Evolutionary conservation across 2,888 invertebrate species (phyloP), one percentile per base, ranked within the genome.

Genomic region (Nomada hirtipes): DNA sequence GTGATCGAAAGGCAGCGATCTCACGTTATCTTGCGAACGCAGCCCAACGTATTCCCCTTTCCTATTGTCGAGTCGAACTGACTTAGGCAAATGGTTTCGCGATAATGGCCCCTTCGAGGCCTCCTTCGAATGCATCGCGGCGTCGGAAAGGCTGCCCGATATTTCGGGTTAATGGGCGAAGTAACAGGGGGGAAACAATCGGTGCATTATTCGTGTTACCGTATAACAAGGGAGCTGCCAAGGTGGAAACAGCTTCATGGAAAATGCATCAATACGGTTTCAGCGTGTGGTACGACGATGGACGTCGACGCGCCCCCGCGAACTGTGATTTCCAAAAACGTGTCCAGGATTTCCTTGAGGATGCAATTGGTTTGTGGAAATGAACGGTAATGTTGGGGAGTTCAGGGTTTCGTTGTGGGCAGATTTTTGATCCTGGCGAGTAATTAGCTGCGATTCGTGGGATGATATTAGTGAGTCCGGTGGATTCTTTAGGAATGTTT

Each of bases 31-130:
- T 76, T 57, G 60, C 60, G 50, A 60, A 78, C 64, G 73, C 86
- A 87, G 79, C 63, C 87, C 50, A 70, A 69, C 71, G 71, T 69
- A 47, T 76, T 64, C 44, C 15, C 57, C 15, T 4, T 36, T 36
- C 29, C 71, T 81, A 72, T 84, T 78, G 64, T 68, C 65, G 65
- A 84, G 53, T 79, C n/a, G 53, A 44, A 50, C 11, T 36, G n/a
- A 53, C 15, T 36, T 18, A 53, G 64, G 71, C 71, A 69, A 85
- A 75, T 77, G 79, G 75, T 76, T 82, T 55, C 64, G 55, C 61
- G 83, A 86, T 85, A 86, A 87, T 86, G 75, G 86, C 67, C 57
- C 76, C 75, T 76, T 77, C 77, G 82, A 78, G 82, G 69, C 61
- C 36, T 59, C 18, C 47, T 10, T 52, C n/a, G 23, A 60, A 52